These are phyloP conservation scores for Dipodomys stephensi DNA, from an alignment of 2,113 vertebrate species.

Conservation along the genomic window DNA sequence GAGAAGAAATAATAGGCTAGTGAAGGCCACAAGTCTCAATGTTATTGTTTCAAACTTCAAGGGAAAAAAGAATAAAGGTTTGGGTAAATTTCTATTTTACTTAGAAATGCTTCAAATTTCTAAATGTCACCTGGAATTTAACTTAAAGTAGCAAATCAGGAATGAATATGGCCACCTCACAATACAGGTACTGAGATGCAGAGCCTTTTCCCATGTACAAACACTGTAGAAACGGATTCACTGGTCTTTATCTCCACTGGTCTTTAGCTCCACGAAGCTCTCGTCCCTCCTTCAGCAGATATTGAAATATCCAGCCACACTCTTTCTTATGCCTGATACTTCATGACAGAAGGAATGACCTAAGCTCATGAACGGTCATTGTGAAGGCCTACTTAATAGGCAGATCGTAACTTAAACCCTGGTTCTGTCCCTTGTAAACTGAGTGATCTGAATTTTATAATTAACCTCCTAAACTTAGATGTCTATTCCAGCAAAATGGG, in stretches of 20 bases:
- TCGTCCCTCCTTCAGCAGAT: not conserved
- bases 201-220: not conserved
- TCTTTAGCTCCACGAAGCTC: not conserved
- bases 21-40: slow-evolving; percentile 77
- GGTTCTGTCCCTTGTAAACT: not conserved
- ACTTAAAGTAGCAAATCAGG: not conserved
- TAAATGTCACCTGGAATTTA: slow-evolving; percentile 34
- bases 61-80: slow-evolving; percentile 9
- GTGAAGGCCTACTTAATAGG: not conserved
- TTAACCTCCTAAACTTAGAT: not conserved
- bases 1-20: slow-evolving; percentile 78
- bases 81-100: slow-evolving; percentile 30
- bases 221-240: not conserved
- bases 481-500: not conserved
- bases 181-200: not conserved
- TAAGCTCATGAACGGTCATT: not conserved
- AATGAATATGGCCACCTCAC: slow-evolving; percentile 1
- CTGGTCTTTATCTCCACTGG: not conserved
- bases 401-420: not conserved
- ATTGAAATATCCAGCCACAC: accelerated
- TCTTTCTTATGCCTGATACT: not conserved
- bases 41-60: slow-evolving; percentile 53
- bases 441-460: not conserved
- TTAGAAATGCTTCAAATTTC: slow-evolving; percentile 41
- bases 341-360: too few species aligned